Percentiles rank a stretch among this genome's conserved stretches.
Evolutionary conservation across 2,888 invertebrate species (phyloP).

Genomic region (Zygaena filipendulae): DNA sequence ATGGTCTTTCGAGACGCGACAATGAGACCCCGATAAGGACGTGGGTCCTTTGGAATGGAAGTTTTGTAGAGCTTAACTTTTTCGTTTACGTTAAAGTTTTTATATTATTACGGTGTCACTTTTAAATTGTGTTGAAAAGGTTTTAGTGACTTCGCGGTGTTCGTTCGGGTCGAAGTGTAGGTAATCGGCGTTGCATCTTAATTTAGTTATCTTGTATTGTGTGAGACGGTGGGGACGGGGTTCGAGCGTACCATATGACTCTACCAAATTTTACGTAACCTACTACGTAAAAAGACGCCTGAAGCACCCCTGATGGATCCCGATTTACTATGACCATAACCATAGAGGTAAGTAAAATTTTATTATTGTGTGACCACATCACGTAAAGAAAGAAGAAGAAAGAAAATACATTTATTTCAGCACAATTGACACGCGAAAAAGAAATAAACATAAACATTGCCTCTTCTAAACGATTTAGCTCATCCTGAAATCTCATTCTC

Average conservation of each 20-base stretch:
- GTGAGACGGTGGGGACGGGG: constrained; percentile 39
- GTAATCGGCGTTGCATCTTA: constrained; percentile 65
- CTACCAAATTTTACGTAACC: constrained; percentile 28
- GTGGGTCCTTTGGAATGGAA: constrained; percentile 28
- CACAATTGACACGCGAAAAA: too few species aligned
- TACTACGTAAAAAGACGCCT: constrained; percentile 35
- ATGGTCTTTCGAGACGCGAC: constrained; percentile 54
- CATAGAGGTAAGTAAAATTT: too few species aligned
- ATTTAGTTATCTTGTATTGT: constrained; percentile 65
- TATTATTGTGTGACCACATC: too few species aligned
- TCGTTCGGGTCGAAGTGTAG: constrained; percentile 31
- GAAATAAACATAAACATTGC: too few species aligned
- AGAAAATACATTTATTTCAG: too few species aligned
- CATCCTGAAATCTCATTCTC: too few species aligned
- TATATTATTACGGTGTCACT: constrained; percentile 8
- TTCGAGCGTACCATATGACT: too few species aligned
- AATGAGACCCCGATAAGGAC: constrained; percentile 55
- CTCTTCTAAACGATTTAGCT: too few species aligned
- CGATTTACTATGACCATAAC: too few species aligned
- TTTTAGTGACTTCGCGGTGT: constrained; percentile 28
- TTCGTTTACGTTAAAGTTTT: constrained; percentile 11
- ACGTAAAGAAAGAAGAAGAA: too few species aligned
- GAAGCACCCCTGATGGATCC: too few species aligned
- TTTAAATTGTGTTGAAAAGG: constrained; percentile 15
- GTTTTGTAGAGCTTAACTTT: constrained; percentile 19